A percentile compares a stretch with the other conserved stretches of the same genome.
Evolutionary conservation across 2,113 vertebrate genomes (phyloP).

Genomic region (Labeo rohita): DNA sequence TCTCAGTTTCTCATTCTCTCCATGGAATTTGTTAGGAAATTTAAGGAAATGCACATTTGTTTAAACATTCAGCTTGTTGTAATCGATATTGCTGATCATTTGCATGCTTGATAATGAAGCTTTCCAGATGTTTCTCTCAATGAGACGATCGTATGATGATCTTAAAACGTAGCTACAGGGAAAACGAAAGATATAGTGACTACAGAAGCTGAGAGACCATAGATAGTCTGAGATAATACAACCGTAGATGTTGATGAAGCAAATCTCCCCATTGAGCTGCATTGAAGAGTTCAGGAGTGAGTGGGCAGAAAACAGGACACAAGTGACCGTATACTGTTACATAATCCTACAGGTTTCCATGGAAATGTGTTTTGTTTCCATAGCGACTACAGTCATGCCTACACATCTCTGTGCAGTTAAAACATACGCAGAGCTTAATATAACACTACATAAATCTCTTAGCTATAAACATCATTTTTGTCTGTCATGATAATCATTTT

Average conservation of each 20-base stretch:
- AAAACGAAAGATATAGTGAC: neutral
- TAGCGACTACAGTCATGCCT: conserved; percentile 61
- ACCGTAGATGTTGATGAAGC: neutral
- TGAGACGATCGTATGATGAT: neutral
- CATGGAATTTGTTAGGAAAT: neutral
- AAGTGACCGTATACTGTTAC: conserved; percentile 60
- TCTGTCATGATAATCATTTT: neutral
- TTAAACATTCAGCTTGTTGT: neutral
- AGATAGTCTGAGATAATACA: neutral
- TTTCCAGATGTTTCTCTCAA: neutral
- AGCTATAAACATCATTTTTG: neutral
- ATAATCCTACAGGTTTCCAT: conserved; percentile 74
- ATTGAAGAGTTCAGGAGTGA: neutral
- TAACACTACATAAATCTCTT: conserved; percentile 33
- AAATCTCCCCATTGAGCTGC: neutral
- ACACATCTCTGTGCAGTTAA: conserved; percentile 54
- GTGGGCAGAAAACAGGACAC: conserved; percentile 19
- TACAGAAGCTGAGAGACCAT: neutral
- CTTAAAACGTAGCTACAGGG: neutral
- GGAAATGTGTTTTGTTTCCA: conserved; percentile 74
- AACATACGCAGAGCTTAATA: conserved; percentile 36
- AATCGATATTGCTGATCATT: neutral
- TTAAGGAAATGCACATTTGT: neutral
- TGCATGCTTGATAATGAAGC: neutral
- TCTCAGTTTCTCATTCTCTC: neutral